phyloP scores from a whole-genome alignment of 2,888 invertebrate genomes.

The Rhaphigaster nebulosa region DNA sequence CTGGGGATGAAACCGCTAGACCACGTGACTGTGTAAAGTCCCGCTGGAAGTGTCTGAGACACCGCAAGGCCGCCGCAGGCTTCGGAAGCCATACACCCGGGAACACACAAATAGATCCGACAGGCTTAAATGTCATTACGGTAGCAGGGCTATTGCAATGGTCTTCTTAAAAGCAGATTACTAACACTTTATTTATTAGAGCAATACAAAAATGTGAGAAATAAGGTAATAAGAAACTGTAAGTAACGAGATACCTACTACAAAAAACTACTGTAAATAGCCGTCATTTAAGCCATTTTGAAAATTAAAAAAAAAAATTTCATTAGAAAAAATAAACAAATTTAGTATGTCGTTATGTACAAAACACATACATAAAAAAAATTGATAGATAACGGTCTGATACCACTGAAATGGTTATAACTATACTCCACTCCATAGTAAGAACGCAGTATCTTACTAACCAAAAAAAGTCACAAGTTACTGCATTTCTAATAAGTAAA shows the following conservation, averaged over 20 bases:
- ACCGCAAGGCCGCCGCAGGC: conserved; percentile 26
- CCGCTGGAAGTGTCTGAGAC: conserved; percentile 37
- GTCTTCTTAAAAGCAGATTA: neutral
- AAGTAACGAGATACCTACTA: neutral
- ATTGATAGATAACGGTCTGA: too few species aligned
- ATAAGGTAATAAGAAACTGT: neutral
- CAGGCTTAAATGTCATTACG: conserved; percentile 28
- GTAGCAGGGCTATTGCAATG: neutral
- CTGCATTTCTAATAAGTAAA: too few species aligned
- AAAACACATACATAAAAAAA: too few species aligned
- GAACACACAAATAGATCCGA: conserved; percentile 5
- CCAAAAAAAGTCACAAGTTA: too few species aligned
- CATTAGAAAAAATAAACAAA: too few species aligned
- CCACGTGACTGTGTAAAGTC: conserved; percentile 42
- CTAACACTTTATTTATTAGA: neutral
- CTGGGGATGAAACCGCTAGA: conserved; percentile 18
- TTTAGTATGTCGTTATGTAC: too few species aligned
- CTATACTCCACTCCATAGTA: too few species aligned
- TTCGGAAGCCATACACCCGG: conserved; percentile 35
- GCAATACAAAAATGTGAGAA: neutral
- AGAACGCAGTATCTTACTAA: too few species aligned
- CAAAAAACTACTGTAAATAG: too few species aligned
- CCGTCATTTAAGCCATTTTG: too few species aligned
- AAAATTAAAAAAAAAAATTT: too few species aligned
- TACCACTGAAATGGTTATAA: too few species aligned